A percentile compares a stretch with the other conserved stretches of the same genome.
phyloP scores from a whole-genome alignment of 2,113 vertebrate genomes.

The Chionodraco myersi region DNA sequence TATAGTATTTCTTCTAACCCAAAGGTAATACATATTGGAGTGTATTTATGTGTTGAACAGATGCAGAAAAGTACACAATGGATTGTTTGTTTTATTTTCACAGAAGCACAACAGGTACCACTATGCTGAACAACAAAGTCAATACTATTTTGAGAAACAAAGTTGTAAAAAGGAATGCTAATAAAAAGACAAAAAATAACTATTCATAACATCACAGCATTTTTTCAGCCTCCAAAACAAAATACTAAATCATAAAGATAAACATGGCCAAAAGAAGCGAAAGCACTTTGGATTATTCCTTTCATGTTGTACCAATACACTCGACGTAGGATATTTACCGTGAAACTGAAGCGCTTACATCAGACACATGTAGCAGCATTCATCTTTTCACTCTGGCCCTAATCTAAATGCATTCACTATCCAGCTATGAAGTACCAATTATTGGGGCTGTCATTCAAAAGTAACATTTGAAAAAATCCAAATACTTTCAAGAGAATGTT shows the following conservation, averaged over 20 bases:
- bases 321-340: conserved; percentile 35
- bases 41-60: too few species aligned
- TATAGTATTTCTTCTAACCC: too few species aligned
- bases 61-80: background rate
- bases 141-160: conserved; percentile 52
- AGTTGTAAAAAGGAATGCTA: conserved; percentile 73
- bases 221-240: conserved; percentile 58
- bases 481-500: conserved; percentile 33
- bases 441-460: conserved; percentile 49
- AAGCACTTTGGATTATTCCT: conserved; percentile 74
- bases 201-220: conserved; percentile 65
- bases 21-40: background rate
- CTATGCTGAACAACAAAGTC: conserved; percentile 78
- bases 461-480: conserved; percentile 14
- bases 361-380: conserved; percentile 61
- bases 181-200: conserved; percentile 26
- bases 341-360: conserved; percentile 42
- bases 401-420: conserved; percentile 47
- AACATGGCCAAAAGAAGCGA: conserved; percentile 66
- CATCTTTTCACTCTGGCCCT: conserved; percentile 37
- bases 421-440: conserved; percentile 70
- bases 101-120: conserved; percentile 85
- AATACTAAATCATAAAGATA: conserved; percentile 61
- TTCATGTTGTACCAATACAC: conserved; percentile 57
- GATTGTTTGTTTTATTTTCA: conserved; percentile 80